These are phyloP conservation scores for Shargacucullia verbasci DNA, from an alignment of 2,888 invertebrate species.

Conservation along the genomic window DNA sequence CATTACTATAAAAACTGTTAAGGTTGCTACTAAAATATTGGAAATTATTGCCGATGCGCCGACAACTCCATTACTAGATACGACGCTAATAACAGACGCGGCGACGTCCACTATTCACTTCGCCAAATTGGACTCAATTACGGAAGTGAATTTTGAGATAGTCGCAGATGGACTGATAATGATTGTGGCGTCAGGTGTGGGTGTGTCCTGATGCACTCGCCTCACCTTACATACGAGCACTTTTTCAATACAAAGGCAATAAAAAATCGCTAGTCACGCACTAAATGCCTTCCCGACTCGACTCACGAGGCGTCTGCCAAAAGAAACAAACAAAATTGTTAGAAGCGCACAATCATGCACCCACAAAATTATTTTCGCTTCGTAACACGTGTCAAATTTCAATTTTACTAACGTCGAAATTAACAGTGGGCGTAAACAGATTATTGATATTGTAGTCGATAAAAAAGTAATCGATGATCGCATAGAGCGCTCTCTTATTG, in stretches of 20 bases:
- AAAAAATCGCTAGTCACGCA: conserved; percentile 85
- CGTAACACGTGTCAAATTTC: conserved; percentile 88
- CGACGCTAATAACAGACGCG: conserved; percentile 69
- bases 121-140: conserved; percentile 80
- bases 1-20: conserved; percentile 65
- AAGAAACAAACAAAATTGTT: conserved; percentile 85
- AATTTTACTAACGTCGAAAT: conserved; percentile 87
- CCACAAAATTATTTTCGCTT: conserved; percentile 86
- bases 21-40: conserved; percentile 66
- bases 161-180: conserved; percentile 65
- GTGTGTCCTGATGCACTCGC: conserved; percentile 44
- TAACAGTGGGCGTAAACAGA: conserved; percentile 89
- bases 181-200: conserved; percentile 71
- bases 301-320: conserved; percentile 77
- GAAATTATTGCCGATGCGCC: conserved; percentile 63
- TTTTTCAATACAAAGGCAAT: conserved; percentile 87
- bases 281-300: conserved; percentile 80
- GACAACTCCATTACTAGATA: conserved; percentile 75
- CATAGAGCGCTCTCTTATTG: conserved; percentile 75
- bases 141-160: conserved; percentile 68
- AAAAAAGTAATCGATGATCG: conserved; percentile 89
- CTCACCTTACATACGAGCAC: conserved; percentile 59
- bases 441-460: conserved; percentile 87
- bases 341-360: conserved; percentile 86
- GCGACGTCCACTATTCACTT: conserved; percentile 59